Conservation (phyloP, 2,113 vertebrate genomes). For the Alethe diademata region DNA sequence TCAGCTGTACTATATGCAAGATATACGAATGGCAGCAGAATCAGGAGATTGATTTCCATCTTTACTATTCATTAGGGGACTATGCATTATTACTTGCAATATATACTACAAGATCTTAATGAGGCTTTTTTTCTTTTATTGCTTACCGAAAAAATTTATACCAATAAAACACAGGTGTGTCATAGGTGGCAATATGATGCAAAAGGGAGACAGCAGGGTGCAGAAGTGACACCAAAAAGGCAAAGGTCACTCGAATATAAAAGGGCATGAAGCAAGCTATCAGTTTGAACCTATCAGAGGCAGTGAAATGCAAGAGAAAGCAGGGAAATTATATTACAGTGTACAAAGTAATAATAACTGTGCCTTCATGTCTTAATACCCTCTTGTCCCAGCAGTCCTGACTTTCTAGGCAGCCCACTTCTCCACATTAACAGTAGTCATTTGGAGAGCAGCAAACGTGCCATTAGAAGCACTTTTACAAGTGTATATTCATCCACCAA, state of each 20-base stretch:
- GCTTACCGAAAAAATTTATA: conserved; percentile 35
- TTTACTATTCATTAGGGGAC: conserved; percentile 71
- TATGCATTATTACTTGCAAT: conserved; percentile 71
- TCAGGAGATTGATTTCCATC: conserved; percentile 69
- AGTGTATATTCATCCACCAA: conserved; percentile 99
- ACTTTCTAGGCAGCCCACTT: conserved; percentile 88
- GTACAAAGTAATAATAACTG: conserved; percentile 77
- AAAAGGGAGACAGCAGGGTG: neutral
- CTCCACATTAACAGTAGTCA: conserved; percentile 90
- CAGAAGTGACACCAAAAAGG: neutral
- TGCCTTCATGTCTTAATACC: conserved; percentile 81
- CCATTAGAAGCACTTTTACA: conserved; percentile 99
- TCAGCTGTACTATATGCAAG: conserved; percentile 39
- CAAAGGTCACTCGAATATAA: neutral
- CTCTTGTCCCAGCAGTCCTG: conserved; percentile 83
- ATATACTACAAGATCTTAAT: conserved; percentile 65
- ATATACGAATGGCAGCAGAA: conserved; percentile 50
- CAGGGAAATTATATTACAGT: conserved; percentile 63
- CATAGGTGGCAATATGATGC: neutral
- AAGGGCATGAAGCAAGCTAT: neutral
- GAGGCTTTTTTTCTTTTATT: conserved; percentile 54
- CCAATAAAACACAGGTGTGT: neutral
- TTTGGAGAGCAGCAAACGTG: conserved; percentile 95
- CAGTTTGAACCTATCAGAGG: conserved; percentile 25
- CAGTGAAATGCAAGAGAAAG: conserved; percentile 54